Conservation (phyloP, 2,888 invertebrate species). For the Xanthia togata region DNA sequence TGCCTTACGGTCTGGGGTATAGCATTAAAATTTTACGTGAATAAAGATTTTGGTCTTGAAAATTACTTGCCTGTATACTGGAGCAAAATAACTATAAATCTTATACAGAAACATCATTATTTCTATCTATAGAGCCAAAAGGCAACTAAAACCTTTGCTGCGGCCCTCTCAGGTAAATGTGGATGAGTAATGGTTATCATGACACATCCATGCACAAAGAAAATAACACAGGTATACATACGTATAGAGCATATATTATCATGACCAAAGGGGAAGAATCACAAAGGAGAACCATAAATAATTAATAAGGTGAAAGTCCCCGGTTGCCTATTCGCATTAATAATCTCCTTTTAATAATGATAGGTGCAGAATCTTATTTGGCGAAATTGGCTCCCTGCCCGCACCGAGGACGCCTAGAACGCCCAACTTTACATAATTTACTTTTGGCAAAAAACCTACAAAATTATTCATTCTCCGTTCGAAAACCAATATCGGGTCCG, state of each 20-base stretch:
- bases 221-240: conserved; percentile 53
- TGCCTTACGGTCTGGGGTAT: conserved; percentile 1
- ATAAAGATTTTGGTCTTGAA: conserved; percentile 29
- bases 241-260: conserved; percentile 52
- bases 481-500: conserved; percentile 68
- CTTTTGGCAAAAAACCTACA: conserved; percentile 66
- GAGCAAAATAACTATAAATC: conserved; percentile 46
- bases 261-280: conserved; percentile 52
- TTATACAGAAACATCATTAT: conserved; percentile 41
- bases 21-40: conserved; percentile 24
- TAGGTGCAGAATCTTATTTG: conserved; percentile 57
- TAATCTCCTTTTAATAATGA: conserved; percentile 63
- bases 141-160: conserved; percentile 41
- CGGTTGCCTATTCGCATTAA: conserved; percentile 48
- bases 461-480: conserved; percentile 69
- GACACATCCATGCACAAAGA: conserved; percentile 55
- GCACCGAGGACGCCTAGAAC: conserved; percentile 50
- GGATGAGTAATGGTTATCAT: conserved; percentile 54
- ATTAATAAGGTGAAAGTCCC: conserved; percentile 60
- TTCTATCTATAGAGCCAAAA: conserved; percentile 31
- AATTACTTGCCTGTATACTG: conserved; percentile 29
- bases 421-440: conserved; percentile 65
- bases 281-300: conserved; percentile 59
- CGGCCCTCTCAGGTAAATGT: conserved; percentile 47
- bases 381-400: conserved; percentile 66